Base-by-base conservation (phyloP, 2,113 vertebrate species). In the Pangasianodon hypophthalmus region DNA sequence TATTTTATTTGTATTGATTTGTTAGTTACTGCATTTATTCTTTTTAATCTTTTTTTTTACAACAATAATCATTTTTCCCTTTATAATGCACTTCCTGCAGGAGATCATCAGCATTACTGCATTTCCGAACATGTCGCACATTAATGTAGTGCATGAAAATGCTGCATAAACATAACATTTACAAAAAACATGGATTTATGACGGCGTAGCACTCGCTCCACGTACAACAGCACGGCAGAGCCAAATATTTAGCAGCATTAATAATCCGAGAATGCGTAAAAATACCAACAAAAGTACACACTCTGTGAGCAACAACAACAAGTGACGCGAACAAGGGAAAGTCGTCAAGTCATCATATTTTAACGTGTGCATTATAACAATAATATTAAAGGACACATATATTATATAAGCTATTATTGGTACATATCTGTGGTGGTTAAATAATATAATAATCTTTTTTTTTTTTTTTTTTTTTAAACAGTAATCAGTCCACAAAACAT, bases 61-160 rank as follows among this genome's bases (percentile, higher is more conserved):
- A 16, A n/a, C 14, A 67, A 37, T 52, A 84, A 87, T 86, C 91
- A 90, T 91, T 41, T 94, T 95, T 93, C 95, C 94, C 95, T 96
- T 95, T 91, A 94, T 92, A 93, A 94, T 93, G 91, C 82, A 10
- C 37, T 10, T 0, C 18, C 7, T 8, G 7, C 16, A 87, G 21
- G 9, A 14, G 52, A 48, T 13, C 75, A 79, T 77, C 73, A 77
- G 21, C 9, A 37, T 44, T 14, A 26, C 73, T 13, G 73, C 44
- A 41, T 26, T 26, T 21, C 44, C 21, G 7, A 44, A 19, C 71
- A 75, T 44, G 1, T 48, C 8, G 48, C 73, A 26, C 41, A 48
- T 4, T 77, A 21, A 77, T 11, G 9, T 24, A 3, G 62, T n/a
- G 62, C 69, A 19, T 18, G 18, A 37, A 32, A 32, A 69, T 10